Base-by-base conservation (phyloP, 2,888 invertebrate species). In the Drosophila mimica region DNA sequence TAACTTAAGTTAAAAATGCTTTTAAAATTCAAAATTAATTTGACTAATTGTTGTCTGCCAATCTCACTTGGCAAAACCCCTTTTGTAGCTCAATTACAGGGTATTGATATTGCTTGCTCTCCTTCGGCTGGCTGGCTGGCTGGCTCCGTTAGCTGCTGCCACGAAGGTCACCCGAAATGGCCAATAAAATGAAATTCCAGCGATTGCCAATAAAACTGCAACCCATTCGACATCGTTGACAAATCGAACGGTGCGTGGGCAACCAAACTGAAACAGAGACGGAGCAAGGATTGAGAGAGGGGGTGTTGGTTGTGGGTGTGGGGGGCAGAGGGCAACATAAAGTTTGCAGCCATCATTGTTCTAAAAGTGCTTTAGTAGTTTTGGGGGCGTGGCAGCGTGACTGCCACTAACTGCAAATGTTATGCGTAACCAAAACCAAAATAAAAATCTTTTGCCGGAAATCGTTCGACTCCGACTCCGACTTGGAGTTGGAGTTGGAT, bases 171-270 rank as follows among this genome's bases (percentile, higher is more conserved):
- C 73, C 83, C 83, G 53, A 84, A 84, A 88, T 84, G 89, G 84
- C 87, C 89, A 84, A 84, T 84, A 89, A 84, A 88, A 84, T 83
- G 87, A 83, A 84, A 84, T 89, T 84, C 85, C 88, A 76, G 74
- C 66, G 65, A 75, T 86, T 73, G 87, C 75, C 82, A 86, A 88
- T 82, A 84, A 84, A 83, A 90, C 76, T 83, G 90, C 86, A 88
- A 80, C 75, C 88, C 82, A 84, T 82, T 88, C 81, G 73, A 71
- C 82, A 80, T 78, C 81, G 86, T 79, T 86, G 86, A 85, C 89
- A 88, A 89, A 87, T 88, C 88, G 86, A 77, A 79, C 61, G 75
- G n/a, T 48, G 56, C 57, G 48, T n/a, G 61, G 61, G 61, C 43
- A 51, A 56, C 30, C 34, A 64, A 51, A 17, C 38, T 43, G 46